Evolutionary conservation across 2,888 invertebrate genomes (phyloP), one percentile per base, ranked within the genome.

Genomic region (Girardia tigrina): DNA sequence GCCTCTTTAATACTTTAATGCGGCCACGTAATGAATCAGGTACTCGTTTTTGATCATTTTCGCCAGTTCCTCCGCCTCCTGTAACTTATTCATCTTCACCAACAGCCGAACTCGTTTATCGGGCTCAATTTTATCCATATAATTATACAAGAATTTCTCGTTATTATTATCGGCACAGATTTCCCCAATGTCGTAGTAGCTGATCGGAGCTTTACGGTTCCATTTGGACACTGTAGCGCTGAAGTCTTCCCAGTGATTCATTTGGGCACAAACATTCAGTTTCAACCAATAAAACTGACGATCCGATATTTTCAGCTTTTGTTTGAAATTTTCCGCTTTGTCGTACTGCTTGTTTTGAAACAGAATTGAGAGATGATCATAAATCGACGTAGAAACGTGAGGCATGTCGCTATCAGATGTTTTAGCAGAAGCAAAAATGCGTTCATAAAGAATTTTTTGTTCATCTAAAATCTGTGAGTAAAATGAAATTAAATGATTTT

Each of bases 51-150:
- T 56, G 4, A 56, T 56, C n/a, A 56, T 8, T 56, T n/a, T 56
- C 4, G 56, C 56, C 4, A 56, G n/a, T 8, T 56, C 56, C n/a
- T 56, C 56, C 4, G 56, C 56, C 23, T 56, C 56, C n/a, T 56
- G 56, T n/a, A 56, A 56, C n/a, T 56, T 56, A n/a, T 56, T 56
- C 56, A 56, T 56, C 23, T 56, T 56, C 23, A 56, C n/a, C n/a
- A 20, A 56, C 2, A 56, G n/a, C n/a, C 56, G 56, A n/a, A 56
- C 56, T 56, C n/a, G 56, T 23, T 56, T 56, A 6, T 56, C 56
- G 23, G 56, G 56, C 23, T 56, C 56, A 16, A 56, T 16, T 56
- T 56, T 56, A 12, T 56, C 56, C 2, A 56, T 56, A 20, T 20
- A 20, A 20, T 56, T 56, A 4, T 56, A 20, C 56, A 56, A 56